These are phyloP conservation scores for Lepidocyrtinus sp. DNA, from an alignment of 2,888 invertebrate species.

Conservation along the genomic window DNA sequence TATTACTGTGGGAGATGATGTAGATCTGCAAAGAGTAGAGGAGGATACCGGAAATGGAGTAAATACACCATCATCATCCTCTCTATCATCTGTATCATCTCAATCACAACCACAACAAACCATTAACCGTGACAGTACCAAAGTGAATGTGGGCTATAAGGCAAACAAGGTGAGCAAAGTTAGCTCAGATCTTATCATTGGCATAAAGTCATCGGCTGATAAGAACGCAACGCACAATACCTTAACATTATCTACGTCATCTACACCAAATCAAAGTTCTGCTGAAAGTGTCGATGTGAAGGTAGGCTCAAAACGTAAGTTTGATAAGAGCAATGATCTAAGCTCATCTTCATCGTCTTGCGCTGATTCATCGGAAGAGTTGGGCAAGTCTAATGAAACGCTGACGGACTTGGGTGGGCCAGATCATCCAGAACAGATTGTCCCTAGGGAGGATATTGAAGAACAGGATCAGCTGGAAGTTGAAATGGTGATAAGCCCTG, in stretches of 20 bases:
- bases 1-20: constrained; percentile 45
- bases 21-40: background rate
- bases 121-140: constrained; percentile 6
- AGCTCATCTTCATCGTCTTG: constrained; percentile 31
- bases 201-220: constrained; percentile 51
- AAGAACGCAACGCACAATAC: background rate
- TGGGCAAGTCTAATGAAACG: constrained; percentile 61
- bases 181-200: constrained; percentile 56
- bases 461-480: constrained; percentile 39
- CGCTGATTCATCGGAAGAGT: constrained; percentile 60
- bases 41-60: constrained; percentile 33
- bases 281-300: constrained; percentile 19
- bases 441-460: constrained; percentile 5
- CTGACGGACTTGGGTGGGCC: constrained; percentile 56
- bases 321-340: constrained; percentile 51
- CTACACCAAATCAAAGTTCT: background rate
- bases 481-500: constrained; percentile 51
- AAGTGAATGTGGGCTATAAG: constrained; percentile 52
- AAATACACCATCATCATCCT: background rate
- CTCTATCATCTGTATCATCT: too few species aligned
- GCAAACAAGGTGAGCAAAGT: constrained; percentile 56
- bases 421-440: constrained; percentile 27
- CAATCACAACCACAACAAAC: background rate
- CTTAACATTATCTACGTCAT: background rate
- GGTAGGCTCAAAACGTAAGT: constrained; percentile 55